Conservation (phyloP, 2,888 invertebrate genomes). For the Euzetes globulus region DNA sequence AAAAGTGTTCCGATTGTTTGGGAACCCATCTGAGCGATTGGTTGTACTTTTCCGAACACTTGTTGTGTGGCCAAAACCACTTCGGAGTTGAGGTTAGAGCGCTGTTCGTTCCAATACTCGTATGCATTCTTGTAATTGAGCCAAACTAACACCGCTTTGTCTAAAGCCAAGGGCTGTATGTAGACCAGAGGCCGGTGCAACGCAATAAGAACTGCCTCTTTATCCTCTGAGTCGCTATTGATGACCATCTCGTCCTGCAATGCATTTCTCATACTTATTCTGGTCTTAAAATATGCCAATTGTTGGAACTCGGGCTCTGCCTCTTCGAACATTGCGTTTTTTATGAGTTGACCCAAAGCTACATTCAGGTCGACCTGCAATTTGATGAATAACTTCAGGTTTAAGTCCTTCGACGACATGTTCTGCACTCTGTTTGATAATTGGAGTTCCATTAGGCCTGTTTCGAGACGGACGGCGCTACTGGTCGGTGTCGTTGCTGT, state of each 20-base stretch:
- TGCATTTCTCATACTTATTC: slow-evolving; percentile 60
- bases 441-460: slow-evolving; percentile 85
- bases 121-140: slow-evolving; percentile 98
- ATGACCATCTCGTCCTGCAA: slow-evolving; percentile 50
- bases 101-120: slow-evolving; percentile 97
- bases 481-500: slow-evolving; percentile 97
- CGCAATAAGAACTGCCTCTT: slow-evolving; percentile 68
- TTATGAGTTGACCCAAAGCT: slow-evolving; percentile 82
- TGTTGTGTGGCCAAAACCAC: slow-evolving; percentile 56
- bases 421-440: slow-evolving; percentile 89
- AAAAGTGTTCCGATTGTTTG: slow-evolving; percentile 81
- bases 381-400: slow-evolving; percentile 48
- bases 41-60: slow-evolving; percentile 58
- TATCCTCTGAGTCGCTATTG: slow-evolving; percentile 40
- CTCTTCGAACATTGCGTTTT: slow-evolving; percentile 89
- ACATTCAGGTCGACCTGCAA: slow-evolving; percentile 88
- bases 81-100: slow-evolving; percentile 81
- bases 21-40: slow-evolving; percentile 66
- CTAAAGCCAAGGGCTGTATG: slow-evolving; percentile 93
- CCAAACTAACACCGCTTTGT: slow-evolving; percentile 97
- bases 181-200: slow-evolving; percentile 88
- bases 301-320: slow-evolving; percentile 96
- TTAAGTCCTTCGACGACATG: slow-evolving; percentile 52
- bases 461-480: slow-evolving; percentile 91
- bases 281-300: slow-evolving; percentile 94